Evolutionary conservation across 2,888 invertebrate species (phyloP), one percentile per base, ranked within the genome.

Genomic region (Drosophila borborema): DNA sequence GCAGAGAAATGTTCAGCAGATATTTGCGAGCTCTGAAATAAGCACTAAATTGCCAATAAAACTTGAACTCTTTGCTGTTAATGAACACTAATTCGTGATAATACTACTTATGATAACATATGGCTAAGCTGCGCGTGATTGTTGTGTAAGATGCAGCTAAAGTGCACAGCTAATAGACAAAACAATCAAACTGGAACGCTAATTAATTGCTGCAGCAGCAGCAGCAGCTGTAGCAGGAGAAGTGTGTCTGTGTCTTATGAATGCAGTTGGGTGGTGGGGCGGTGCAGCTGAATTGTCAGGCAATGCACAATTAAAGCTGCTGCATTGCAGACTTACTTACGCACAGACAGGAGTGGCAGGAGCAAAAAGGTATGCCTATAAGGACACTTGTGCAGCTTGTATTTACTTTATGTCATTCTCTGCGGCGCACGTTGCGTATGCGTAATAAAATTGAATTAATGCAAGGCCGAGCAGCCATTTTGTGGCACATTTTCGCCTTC

Each of bases 361-460:
- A 12, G 1, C 61, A 40, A 54, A 64, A 61, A 64, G 43, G 40
- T 28, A 53, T 8, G 58, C 14, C 36, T 41, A n/a, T 54, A 62
- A 43, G 66, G 54, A 54, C 51, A 65, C 70, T 65, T 70, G 60
- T 34, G 10, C 16, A 18, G 61, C 65, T 55, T 67, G 67, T 75
- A 69, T 75, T 83, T 73, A 69, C 68, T 68, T 59, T 51, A 67
- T 68, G 74, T 80, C 66, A 58, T 65, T 69, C 68, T 43, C 59
- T 31, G 12, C 23, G n/a, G 28, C 48, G 53, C 69, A 79, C 82
- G 72, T 54, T 81, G 80, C 86, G 86, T 86, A 86, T 88, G 71
- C 72, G 83, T 80, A 86, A 83, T 83, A 81, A 81, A 86, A 85
- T 87, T 74, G 74, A 84, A 82, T 85, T 83, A 86, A 83, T 72